Conservation (phyloP, 23 tunicate species). For the Phallusia fumigata region DNA sequence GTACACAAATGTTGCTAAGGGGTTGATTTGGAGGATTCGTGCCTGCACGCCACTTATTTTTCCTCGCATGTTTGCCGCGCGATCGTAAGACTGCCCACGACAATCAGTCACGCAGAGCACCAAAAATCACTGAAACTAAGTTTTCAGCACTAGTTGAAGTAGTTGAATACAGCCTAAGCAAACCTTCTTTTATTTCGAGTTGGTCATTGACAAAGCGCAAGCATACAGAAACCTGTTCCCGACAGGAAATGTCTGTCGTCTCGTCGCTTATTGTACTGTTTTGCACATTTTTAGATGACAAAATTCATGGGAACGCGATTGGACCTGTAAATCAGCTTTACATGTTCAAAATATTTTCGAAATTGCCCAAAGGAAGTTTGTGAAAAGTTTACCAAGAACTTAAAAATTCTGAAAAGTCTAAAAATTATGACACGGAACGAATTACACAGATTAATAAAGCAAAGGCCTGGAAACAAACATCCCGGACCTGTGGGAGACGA, state of each 20-base stretch:
- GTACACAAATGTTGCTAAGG: conserved; percentile 7
- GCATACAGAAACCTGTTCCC: conserved; percentile 12
- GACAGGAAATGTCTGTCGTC: neutral
- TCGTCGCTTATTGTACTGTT: neutral
- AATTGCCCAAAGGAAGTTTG: too few relatives aligned
- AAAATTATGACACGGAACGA: too few relatives aligned
- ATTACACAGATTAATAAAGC: too few relatives aligned
- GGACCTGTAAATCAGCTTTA: too few relatives aligned
- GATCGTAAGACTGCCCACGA: conserved; percentile 23
- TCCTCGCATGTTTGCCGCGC: conserved; percentile 29
- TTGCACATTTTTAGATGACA: too few relatives aligned
- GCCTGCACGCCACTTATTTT: conserved; percentile 27
- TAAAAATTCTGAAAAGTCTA: too few relatives aligned
- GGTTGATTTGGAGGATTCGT: conserved; percentile 6
- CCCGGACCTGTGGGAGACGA: too few relatives aligned
- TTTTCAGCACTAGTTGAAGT: neutral
- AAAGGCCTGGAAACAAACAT: too few relatives aligned
- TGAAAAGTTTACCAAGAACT: too few relatives aligned
- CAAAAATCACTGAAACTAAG: neutral
- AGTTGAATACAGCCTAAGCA: conserved; percentile 1
- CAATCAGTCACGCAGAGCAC: conserved; percentile 12
- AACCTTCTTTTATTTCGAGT: neutral
- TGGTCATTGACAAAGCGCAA: neutral
- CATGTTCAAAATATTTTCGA: too few relatives aligned
- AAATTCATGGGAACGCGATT: too few relatives aligned